Evolutionary conservation across 2,113 vertebrate species (phyloP).

Genomic region (Pontoporia blainvillei): DNA sequence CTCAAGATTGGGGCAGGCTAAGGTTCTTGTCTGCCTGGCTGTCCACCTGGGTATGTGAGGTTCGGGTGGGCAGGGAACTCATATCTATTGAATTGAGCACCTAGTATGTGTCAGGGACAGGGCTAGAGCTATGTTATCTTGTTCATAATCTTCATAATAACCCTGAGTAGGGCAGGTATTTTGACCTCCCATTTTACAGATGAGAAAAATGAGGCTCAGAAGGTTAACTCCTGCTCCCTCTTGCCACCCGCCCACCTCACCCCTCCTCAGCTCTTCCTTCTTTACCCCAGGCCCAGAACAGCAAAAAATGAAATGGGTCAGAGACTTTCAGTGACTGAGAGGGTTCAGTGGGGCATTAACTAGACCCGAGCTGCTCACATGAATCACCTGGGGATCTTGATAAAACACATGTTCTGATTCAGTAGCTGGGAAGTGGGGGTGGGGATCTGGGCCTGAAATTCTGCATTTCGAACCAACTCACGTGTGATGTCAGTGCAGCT

Average conservation of each 20-base stretch:
- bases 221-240: neutral
- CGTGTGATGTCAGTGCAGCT: rapidly evolving
- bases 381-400: neutral
- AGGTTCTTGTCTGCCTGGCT: neutral
- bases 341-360: neutral
- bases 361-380: neutral
- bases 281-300: neutral
- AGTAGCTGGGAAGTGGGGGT: neutral
- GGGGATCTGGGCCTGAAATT: neutral
- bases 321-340: neutral
- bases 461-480: neutral
- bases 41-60: neutral
- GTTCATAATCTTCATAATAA: neutral
- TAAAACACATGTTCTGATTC: neutral
- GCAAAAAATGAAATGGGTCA: neutral
- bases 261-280: neutral
- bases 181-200: conserved; percentile 21
- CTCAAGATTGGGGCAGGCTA: neutral
- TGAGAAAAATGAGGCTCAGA: neutral
- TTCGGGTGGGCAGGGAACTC: neutral
- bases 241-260: neutral
- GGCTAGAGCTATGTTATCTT: neutral
- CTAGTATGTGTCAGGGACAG: neutral
- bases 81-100: neutral
- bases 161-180: neutral